Evolutionary conservation across 1,140 invertebrate genomes (phyloP), one percentile per base, ranked within the genome.

Genomic region (Goniozus legneri): DNA sequence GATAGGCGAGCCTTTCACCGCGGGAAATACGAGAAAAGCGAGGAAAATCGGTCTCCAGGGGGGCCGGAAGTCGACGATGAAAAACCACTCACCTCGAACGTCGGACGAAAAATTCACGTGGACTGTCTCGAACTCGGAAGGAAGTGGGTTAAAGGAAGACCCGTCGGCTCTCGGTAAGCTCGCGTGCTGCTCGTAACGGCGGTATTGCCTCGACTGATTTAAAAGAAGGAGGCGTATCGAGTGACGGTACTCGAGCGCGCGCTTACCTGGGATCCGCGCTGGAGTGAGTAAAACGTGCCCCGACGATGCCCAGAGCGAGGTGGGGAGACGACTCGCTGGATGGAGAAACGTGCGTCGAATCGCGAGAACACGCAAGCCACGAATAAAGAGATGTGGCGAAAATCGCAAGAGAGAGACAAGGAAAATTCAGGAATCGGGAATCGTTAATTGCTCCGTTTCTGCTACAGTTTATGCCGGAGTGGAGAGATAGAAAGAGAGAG

Each of bases 151-250:
- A n/a, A n/a, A n/a, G n/a, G n/a, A n/a, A n/a, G n/a, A n/a, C n/a
- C n/a, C n/a, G n/a, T n/a, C n/a, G n/a, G n/a, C n/a, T n/a, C n/a
- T n/a, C n/a, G n/a, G n/a, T n/a, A n/a, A n/a, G n/a, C n/a, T n/a
- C n/a, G n/a, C n/a, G n/a, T n/a, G n/a, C n/a, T 55, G 52, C 50
- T 43, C 50, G 21, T 56, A 50, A 54, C 60, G 60, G 56, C 58
- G 56, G 56, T 54, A 59, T 40, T 38, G 54, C 61, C 61, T 61
- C 62, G 63, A 73, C 69, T 73, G 69, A 72, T 64, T 67, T 62
- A 56, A n/a, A n/a, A 58, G 63, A 62, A 60, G 54, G 51, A 52
- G 61, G 58, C 39, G 35, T 33, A 52, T 58, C 47, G 62, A 56
- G 62, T 58, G 51, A 55, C 47, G 49, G 50, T 46, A 40, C 41